Evolutionary conservation across 1,140 invertebrate genomes (phyloP).

Genomic region (Drosophila sturtevanti): DNA sequence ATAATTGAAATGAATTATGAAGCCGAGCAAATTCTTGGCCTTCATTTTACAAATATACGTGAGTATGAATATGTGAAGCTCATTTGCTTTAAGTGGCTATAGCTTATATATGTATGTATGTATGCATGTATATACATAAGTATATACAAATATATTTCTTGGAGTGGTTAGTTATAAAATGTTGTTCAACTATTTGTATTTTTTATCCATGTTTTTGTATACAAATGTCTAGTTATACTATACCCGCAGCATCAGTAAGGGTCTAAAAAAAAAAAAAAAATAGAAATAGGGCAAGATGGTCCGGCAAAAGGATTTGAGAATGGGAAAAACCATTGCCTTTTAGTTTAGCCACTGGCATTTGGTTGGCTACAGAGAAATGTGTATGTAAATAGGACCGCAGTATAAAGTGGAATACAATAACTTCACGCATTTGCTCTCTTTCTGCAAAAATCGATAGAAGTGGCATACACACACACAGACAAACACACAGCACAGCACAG

Average conservation of each 20-base stretch:
- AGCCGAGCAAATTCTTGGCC: neutral
- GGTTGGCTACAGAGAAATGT: slow-evolving; percentile 1
- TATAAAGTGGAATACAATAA: slow-evolving; percentile 4
- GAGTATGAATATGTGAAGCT: neutral
- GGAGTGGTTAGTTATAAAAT: neutral
- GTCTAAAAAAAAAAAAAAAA: neutral
- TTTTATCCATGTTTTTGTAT: neutral
- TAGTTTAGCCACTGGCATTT: neutral
- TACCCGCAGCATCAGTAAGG: neutral
- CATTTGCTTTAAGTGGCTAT: slow-evolving; percentile 1
- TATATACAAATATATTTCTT: neutral
- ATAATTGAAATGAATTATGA: neutral
- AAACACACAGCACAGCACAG: neutral
- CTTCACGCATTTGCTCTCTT: slow-evolving; percentile 10
- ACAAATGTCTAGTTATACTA: neutral
- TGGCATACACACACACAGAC: neutral
- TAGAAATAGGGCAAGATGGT: neutral
- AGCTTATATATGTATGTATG: neutral
- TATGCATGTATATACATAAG: too few relatives aligned
- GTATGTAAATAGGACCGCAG: slow-evolving; percentile 4
- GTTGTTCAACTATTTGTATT: neutral
- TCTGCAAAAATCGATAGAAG: slow-evolving; percentile 6
- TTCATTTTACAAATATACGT: neutral
- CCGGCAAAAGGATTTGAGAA: neutral
- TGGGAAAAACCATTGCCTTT: neutral